phyloP scores from a whole-genome alignment of 2,888 invertebrate species.

The Zootermopsis nevadensis region DNA sequence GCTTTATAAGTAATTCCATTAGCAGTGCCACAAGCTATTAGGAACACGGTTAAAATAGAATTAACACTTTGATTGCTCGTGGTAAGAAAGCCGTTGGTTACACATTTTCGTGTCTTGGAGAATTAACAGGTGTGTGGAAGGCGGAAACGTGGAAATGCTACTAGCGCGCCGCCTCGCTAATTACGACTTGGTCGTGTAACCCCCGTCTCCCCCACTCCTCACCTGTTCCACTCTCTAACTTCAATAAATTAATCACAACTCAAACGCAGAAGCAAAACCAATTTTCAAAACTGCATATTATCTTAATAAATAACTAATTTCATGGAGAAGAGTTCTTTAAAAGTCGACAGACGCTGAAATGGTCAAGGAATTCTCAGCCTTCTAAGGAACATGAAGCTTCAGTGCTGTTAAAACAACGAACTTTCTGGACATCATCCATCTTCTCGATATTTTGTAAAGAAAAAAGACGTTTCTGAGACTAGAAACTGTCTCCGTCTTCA shows the following conservation, averaged over 20 bases:
- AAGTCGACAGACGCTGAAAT: too few species aligned
- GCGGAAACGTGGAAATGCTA: not conserved
- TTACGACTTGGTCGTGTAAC: not conserved
- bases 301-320: not conserved
- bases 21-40: not conserved
- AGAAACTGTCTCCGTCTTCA: too few species aligned
- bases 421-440: too few species aligned
- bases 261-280: not conserved
- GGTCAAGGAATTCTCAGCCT: too few species aligned
- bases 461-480: too few species aligned
- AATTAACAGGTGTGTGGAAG: constrained; percentile 18
- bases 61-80: constrained; percentile 7
- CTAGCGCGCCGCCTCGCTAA: not conserved
- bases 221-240: not conserved
- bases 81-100: not conserved
- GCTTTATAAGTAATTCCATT: too few species aligned
- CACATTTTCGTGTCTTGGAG: not conserved
- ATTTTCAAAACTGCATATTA: not conserved
- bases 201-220: not conserved
- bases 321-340: not conserved
- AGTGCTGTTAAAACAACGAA: too few species aligned
- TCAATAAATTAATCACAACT: not conserved
- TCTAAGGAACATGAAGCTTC: too few species aligned
- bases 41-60: constrained; percentile 12
- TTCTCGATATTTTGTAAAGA: too few species aligned